Conservation (phyloP, 2,113 vertebrate genomes). For the Mirza zaza region DNA sequence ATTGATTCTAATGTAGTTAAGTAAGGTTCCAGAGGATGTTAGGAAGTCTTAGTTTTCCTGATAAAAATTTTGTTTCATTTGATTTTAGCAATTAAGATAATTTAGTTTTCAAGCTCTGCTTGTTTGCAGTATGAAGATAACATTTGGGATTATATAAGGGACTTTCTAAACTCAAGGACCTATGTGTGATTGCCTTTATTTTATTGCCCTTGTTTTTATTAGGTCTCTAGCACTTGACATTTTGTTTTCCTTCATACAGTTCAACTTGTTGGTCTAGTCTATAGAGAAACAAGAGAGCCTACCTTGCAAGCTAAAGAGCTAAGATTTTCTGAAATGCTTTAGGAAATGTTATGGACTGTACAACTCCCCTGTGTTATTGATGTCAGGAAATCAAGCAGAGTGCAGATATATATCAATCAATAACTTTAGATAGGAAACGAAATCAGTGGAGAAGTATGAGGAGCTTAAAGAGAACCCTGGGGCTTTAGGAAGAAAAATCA, state of each 20-base stretch:
- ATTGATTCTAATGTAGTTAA: background rate
- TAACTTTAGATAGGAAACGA: slow-evolving; percentile 52
- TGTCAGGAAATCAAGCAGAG: slow-evolving; percentile 66
- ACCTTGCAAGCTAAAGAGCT: slow-evolving; percentile 50
- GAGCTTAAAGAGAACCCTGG: slow-evolving; percentile 44
- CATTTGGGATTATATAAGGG: slow-evolving; percentile 3
- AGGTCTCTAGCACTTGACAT: slow-evolving; percentile 45
- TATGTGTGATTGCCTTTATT: slow-evolving; percentile 40
- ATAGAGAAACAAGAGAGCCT: slow-evolving; percentile 49
- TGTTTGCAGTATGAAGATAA: slow-evolving; percentile 38
- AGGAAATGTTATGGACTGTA: slow-evolving; percentile 61
- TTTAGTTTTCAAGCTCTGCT: slow-evolving; percentile 44
- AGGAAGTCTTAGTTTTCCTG: slow-evolving; percentile 33
- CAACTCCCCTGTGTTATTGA: slow-evolving; percentile 59
- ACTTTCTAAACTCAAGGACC: slow-evolving; percentile 48
- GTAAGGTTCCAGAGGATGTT: background rate
- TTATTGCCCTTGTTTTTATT: slow-evolving; percentile 56
- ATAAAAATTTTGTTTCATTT: background rate
- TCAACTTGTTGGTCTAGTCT: slow-evolving; percentile 59
- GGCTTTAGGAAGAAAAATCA: slow-evolving; percentile 60
- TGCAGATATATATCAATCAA: slow-evolving; percentile 49
- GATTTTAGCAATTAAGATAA: slow-evolving; percentile 44
- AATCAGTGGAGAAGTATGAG: slow-evolving; percentile 47
- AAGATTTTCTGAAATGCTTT: slow-evolving; percentile 70
- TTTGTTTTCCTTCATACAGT: slow-evolving; percentile 61